Evolutionary conservation across 2,888 invertebrate genomes (phyloP), one percentile per base, ranked within the genome.

Genomic region (Drosophila nr. fundita): DNA sequence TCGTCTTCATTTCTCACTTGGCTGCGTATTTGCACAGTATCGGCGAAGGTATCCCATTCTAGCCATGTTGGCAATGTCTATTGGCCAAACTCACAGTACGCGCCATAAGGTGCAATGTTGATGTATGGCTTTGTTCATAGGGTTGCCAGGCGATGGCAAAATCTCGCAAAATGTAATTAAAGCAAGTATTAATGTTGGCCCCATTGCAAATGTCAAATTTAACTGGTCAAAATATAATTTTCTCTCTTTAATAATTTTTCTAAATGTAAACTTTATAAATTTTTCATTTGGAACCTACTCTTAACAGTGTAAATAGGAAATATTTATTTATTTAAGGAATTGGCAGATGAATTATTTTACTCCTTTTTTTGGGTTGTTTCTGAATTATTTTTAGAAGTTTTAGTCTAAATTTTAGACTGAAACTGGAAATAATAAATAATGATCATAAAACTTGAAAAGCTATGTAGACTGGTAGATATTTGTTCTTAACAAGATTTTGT

Each of bases 1-100:
- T 90, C 90, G 89, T 90, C 90, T 90, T 90, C 87, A 90, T 90
- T 90, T 90, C 84, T 83, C 89, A 90, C 87, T 84, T 86, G 87
- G 87, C 66, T 90, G 88, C 75, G 78, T 83, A 83, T 87, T 89
- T 87, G 78, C 89, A 65, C 73, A 74, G 74, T 65, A 62, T 72
- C 29, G 50, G 64, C 42, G 15, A 42, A 55, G 63, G 57, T 67
- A n/a, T 10, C 29, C 18, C 36, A 18, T 60, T 54, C 70, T 68
- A 73, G 80, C 82, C 78, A 75, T 87, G 80, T 76, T 81, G 83
- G 66, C 72, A 52, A 70, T 82, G 82, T 88, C 85, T 73, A 83
- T 86, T 83, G 86, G 86, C 81, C 73, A 71, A 72, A 55, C 52
- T 58, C 53, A 59, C 52, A 58, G 40, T 53, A 38, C 30, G 27